Conservation (phyloP, 2,888 invertebrate species). For the Drosophila fulvimacula region DNA sequence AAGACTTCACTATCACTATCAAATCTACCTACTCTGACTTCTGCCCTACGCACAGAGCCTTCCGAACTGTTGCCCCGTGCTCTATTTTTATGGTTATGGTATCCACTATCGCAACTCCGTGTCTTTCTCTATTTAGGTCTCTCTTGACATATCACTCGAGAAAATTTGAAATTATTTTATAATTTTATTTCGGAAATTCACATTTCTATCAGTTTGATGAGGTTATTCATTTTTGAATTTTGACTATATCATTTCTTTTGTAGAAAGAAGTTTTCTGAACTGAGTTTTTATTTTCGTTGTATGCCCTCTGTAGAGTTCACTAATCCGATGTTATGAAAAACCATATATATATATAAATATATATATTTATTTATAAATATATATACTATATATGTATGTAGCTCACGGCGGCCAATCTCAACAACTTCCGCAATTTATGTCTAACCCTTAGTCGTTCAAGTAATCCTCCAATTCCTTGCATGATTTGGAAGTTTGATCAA, state of each 20-base stretch:
- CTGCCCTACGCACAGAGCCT: conserved; percentile 27
- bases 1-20: conserved; percentile 49
- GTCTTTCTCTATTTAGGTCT: conserved; percentile 11
- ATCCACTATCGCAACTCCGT: conserved; percentile 18
- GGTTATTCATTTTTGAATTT: conserved; percentile 11
- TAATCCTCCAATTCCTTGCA: conserved; percentile 42
- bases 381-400: conserved; percentile 13
- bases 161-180: not conserved
- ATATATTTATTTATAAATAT: not conserved
- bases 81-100: conserved; percentile 37
- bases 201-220: conserved; percentile 9
- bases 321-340: conserved; percentile 17
- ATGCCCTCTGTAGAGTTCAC: conserved; percentile 46
- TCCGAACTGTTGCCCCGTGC: conserved; percentile 27
- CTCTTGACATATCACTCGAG: conserved; percentile 8
- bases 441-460: conserved; percentile 45
- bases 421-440: conserved; percentile 16
- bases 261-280: conserved; percentile 20
- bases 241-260: conserved; percentile 13
- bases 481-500: conserved; percentile 34
- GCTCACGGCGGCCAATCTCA: conserved; percentile 37
- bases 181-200: conserved; percentile 1
- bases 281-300: conserved; percentile 31
- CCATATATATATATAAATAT: not conserved
- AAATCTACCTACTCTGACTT: conserved; percentile 31